These are phyloP conservation scores for Sebastes nivosus DNA, from an alignment of 2,797 vertebrate genomes.

Conservation along the genomic window DNA sequence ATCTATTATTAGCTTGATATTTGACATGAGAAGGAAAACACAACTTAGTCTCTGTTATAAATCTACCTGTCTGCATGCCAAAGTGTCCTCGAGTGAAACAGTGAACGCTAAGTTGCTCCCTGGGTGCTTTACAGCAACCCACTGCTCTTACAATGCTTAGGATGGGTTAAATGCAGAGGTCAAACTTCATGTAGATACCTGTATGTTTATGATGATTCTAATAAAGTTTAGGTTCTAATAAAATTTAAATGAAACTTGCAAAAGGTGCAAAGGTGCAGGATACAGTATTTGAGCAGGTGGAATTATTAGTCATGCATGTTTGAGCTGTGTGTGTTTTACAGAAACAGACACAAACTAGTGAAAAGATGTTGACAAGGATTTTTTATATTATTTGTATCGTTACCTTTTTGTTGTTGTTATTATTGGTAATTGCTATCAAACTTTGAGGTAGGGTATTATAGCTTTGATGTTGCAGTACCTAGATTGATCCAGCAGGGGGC, in stretches of 20 bases:
- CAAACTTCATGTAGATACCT: too few species aligned
- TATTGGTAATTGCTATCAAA: not conserved
- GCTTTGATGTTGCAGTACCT: not conserved
- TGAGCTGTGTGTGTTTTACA: not conserved
- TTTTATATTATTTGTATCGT: not conserved
- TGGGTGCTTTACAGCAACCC: too few species aligned
- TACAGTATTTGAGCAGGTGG: not conserved
- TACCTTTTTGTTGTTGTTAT: not conserved
- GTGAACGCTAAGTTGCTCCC: too few species aligned
- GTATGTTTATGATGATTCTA: too few species aligned
- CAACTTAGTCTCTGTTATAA: not conserved
- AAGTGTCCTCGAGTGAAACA: too few species aligned
- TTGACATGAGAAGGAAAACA: not conserved
- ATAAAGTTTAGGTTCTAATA: too few species aligned
- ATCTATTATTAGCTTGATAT: not conserved
- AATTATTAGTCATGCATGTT: not conserved
- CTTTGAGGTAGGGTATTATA: not conserved
- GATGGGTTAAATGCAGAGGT: too few species aligned
- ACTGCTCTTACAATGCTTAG: too few species aligned
- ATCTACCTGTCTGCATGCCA: not conserved
- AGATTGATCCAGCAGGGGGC: slow-evolving; percentile 64
- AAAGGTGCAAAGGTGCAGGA: not conserved
- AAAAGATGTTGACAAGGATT: not conserved
- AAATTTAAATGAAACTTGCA: too few species aligned
- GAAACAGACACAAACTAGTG: not conserved